phyloP scores from a whole-genome alignment of 2,113 vertebrate species.

The Xyliphius kryptos region DNA sequence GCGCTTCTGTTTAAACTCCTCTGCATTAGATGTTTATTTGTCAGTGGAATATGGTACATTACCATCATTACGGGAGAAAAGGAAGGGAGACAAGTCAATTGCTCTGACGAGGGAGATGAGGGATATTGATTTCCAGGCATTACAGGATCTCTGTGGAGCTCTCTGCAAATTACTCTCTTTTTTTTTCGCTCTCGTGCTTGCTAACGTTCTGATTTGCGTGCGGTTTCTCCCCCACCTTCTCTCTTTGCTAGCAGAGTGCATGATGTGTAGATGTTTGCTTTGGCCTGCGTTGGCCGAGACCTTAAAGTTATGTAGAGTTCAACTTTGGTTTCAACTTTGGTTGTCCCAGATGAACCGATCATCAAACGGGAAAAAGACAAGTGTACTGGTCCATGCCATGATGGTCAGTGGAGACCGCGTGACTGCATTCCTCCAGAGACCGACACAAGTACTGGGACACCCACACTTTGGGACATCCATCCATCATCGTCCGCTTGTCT shows the following conservation, averaged over 20 bases:
- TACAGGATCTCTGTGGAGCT: slow-evolving; percentile 16
- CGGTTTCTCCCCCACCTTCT: neutral
- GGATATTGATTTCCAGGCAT: slow-evolving; percentile 13
- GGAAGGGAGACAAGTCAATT: slow-evolving; percentile 2
- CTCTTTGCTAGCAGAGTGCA: neutral
- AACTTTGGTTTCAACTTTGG: too few relatives aligned
- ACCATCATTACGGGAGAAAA: slow-evolving; percentile 10
- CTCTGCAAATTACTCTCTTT: slow-evolving; percentile 5
- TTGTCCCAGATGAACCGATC: neutral
- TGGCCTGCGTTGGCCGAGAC: neutral
- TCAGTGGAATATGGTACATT: slow-evolving; percentile 13
- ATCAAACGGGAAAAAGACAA: slow-evolving; percentile 22
- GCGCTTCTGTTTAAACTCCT: too few relatives aligned
- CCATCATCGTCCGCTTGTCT: too few relatives aligned
- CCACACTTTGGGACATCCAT: too few relatives aligned
- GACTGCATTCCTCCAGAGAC: slow-evolving; percentile 37
- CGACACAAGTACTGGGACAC: too few relatives aligned
- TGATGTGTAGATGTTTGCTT: neutral
- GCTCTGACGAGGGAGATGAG: slow-evolving; percentile 15
- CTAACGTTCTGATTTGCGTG: neutral
- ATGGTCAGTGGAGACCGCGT: slow-evolving; percentile 33
- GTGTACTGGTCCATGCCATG: slow-evolving; percentile 31
- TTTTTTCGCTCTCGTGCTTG: neutral
- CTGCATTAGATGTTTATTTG: slow-evolving; percentile 18
- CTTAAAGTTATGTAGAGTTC: neutral